Evolutionary conservation across 2,113 vertebrate genomes (phyloP), one percentile per base, ranked within the genome.

Genomic region (human (Homo sapiens)): DNA sequence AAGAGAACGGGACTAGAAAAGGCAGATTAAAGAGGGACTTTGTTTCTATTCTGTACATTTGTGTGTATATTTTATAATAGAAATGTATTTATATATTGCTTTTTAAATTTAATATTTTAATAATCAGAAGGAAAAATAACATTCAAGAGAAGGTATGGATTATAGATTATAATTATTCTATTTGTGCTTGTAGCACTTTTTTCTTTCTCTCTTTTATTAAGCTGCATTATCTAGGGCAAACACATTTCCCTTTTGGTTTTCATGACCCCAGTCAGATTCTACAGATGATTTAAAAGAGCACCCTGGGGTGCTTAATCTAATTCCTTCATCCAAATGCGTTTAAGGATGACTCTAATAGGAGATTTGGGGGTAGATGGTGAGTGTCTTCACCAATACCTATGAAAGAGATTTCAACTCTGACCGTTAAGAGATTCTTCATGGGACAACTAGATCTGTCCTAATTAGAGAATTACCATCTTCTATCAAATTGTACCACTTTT

Each of bases 381-480:
- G 50, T 93, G 25, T 52, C 57, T 72, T 89, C 84, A 57, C n/a
- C 52, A 93, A 8, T 38, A n/a, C 59, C 64, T 78, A 64, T 52
- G 66, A 50, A 91, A 95, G 25, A 64, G 18, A 73, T 80, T 82
- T 96, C 78, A 94, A 75, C 35, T 93, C 70, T 95, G 79, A 90
- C 61, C 43, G 11, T 48, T 52, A 75, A 57, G 61, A 85, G 61
- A 55, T 25, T 89, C 43, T 96, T 87, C 55, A 84, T 72, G 61
- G 80, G 57, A 72, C 13, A 96, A 35, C 18, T 89, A 48, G 38
- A 52, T 87, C 70, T 90, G 55, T 48, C 64, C 80, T 88, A 86
- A 72, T 73, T 75, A 92, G 87, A 89, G 38, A 91, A 89, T 45
- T 27, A 40, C 16, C 10, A 35, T 68, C 38, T 79, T 89, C 61